Conservation (phyloP, 2,888 invertebrate genomes). For the Romanomermis culicivorax region DNA sequence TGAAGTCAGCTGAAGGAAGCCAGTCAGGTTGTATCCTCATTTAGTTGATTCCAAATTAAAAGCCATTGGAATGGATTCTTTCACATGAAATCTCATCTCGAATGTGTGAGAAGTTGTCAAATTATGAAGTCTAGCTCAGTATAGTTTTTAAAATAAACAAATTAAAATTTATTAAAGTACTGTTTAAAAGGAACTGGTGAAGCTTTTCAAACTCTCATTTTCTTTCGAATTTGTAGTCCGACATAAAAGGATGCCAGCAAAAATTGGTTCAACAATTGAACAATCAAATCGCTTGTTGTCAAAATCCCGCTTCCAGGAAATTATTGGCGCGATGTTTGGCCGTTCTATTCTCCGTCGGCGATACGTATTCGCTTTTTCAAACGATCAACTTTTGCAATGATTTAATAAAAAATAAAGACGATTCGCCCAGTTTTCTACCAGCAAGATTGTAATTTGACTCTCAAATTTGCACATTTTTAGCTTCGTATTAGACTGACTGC, state of each 20-base stretch:
- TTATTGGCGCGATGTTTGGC: conserved; percentile 58
- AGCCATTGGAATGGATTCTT: too few relatives aligned
- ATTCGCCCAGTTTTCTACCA: conserved; percentile 79
- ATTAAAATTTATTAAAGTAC: too few relatives aligned
- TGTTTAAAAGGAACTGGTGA: too few relatives aligned
- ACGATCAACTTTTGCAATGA: conserved; percentile 96
- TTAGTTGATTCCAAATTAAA: too few relatives aligned
- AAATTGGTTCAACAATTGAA: conserved; percentile 80
- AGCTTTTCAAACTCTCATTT: too few relatives aligned
- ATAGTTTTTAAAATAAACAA: too few relatives aligned
- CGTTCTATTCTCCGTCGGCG: conserved; percentile 84
- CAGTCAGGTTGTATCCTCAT: too few relatives aligned
- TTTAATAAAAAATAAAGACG: conserved; percentile 83
- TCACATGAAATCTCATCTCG: too few relatives aligned
- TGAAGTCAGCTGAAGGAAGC: too few relatives aligned
- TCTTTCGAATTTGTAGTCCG: too few relatives aligned
- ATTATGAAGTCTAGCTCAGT: conserved; percentile 11
- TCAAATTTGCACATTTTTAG: neutral
- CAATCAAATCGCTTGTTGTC: conserved; percentile 57
- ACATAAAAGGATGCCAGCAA: conserved; percentile 87
- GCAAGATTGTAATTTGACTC: conserved; percentile 58
- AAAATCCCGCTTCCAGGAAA: conserved; percentile 77
- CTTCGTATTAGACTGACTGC: too few relatives aligned
- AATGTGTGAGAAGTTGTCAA: neutral
- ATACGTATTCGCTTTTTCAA: conserved; percentile 83